Evolutionary conservation across 2,888 invertebrate genomes (phyloP).

Genomic region (Automeris io): DNA sequence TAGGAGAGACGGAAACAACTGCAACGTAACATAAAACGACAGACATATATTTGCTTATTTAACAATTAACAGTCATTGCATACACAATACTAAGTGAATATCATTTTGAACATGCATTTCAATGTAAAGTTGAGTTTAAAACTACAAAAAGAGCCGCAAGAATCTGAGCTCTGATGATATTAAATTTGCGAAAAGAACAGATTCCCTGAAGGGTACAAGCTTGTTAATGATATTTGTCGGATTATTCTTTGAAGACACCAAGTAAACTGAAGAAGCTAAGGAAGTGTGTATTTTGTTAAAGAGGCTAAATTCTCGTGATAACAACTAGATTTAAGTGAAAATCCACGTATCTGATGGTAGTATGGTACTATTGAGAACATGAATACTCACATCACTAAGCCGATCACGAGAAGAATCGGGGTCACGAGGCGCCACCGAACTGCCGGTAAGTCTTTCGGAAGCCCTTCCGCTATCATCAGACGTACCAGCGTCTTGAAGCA

Average conservation of each 20-base stretch:
- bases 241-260: not conserved
- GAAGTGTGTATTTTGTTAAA: not conserved
- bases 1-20: constrained; percentile 45
- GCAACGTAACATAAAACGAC: constrained; percentile 45
- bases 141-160: constrained; percentile 2
- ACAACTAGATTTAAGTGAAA: not conserved
- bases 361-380: not conserved
- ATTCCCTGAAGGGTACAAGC: constrained; percentile 3
- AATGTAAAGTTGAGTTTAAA: constrained; percentile 3
- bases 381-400: constrained; percentile 87
- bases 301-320: not conserved
- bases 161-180: constrained; percentile 7
- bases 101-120: constrained; percentile 35
- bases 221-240: not conserved
- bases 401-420: constrained; percentile 90
- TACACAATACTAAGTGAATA: constrained; percentile 43
- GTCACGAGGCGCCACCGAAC: constrained; percentile 85
- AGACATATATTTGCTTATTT: constrained; percentile 15
- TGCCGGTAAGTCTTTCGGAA: constrained; percentile 87
- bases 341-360: not conserved
- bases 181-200: constrained; percentile 2
- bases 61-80: constrained; percentile 22
- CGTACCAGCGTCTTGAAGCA: constrained; percentile 87
- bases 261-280: not conserved
- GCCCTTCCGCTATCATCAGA: constrained; percentile 91